A percentile compares a stretch with the other conserved stretches of the same genome.
phyloP scores from a whole-genome alignment of 2,888 invertebrate species.

The Anodontia alba region DNA sequence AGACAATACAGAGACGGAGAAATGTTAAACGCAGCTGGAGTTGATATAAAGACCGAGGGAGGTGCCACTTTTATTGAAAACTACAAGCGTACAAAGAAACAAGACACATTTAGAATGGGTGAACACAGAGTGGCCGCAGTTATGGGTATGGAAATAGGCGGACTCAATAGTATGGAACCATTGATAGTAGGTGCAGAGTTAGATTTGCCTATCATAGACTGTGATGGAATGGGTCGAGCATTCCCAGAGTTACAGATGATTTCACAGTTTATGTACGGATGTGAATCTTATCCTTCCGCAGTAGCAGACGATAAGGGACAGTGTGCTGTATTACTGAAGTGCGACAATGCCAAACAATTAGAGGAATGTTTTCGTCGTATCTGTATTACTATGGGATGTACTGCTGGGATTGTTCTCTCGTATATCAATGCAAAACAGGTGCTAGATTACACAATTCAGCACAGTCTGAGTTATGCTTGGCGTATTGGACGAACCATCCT shows the following conservation, averaged over 20 bases:
- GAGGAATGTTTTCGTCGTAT: slow-evolving; percentile 77
- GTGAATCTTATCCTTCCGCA: slow-evolving; percentile 69
- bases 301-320: slow-evolving; percentile 75
- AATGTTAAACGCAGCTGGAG: slow-evolving; percentile 48
- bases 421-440: slow-evolving; percentile 63
- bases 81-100: slow-evolving; percentile 43
- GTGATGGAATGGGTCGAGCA: slow-evolving; percentile 82
- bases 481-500: slow-evolving; percentile 77
- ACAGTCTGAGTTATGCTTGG: slow-evolving; percentile 78
- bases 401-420: slow-evolving; percentile 67
- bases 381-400: slow-evolving; percentile 78
- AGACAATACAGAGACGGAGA: slow-evolving; percentile 64
- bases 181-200: slow-evolving; percentile 74
- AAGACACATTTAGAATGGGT: neutral
- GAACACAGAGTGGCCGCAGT: slow-evolving; percentile 66
- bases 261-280: slow-evolving; percentile 74
- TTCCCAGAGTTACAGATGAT: slow-evolving; percentile 82
- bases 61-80: slow-evolving; percentile 68
- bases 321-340: slow-evolving; percentile 70
- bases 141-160: slow-evolving; percentile 80
- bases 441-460: slow-evolving; percentile 57
- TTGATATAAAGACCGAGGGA: slow-evolving; percentile 57
- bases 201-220: slow-evolving; percentile 79
- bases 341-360: slow-evolving; percentile 67
- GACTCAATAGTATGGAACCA: slow-evolving; percentile 79